Evolutionary conservation across 2,888 invertebrate species (phyloP), one percentile per base, ranked within the genome.

Genomic region (Steromphala cineraria): DNA sequence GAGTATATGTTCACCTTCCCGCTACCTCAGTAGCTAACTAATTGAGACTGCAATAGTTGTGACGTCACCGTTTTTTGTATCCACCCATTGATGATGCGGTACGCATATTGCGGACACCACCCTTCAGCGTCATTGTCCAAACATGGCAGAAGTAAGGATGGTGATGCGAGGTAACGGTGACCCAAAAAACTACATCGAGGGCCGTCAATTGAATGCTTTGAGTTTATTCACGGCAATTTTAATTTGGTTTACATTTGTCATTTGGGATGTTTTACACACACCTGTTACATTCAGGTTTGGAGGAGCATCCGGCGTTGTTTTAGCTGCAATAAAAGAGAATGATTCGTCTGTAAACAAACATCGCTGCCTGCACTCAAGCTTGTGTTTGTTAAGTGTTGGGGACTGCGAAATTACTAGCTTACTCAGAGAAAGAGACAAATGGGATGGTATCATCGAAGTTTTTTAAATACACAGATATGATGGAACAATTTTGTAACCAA

Each of bases 1-100:
- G 28, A 24, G 62, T 62, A 0, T 62, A 28, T 15, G 62, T 62
- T 62, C 62, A 24, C 62, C 62, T 62, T 62, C 62, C 62, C 28
- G 28, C 62, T 62, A 62, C 62, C 28, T 62, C 62, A 24, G 62
- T 28, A 62, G 24, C 62, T 62, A 28, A 62, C 62, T 62, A 28
- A 62, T 28, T n/a, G 28, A 15, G 62, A 62, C 62, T 62, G 62
- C 62, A 62, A 62, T 28, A 24, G 24, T 62, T 62, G 62, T 62
- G 62, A 62, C 62, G 62, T 62, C 62, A 62, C 21, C 62, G 62
- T 62, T 62, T 62, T 62, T 62, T 62, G 62, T 62, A 62, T 62
- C 62, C 62, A 62, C 62, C 62, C 24, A 62, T 62, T 62, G 62
- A 62, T 62, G 62, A 62, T 62, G 62, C 19, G 24, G 62, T 62